phyloP scores from a whole-genome alignment of 2,888 invertebrate species.

The Philhelius pedissequus region DNA sequence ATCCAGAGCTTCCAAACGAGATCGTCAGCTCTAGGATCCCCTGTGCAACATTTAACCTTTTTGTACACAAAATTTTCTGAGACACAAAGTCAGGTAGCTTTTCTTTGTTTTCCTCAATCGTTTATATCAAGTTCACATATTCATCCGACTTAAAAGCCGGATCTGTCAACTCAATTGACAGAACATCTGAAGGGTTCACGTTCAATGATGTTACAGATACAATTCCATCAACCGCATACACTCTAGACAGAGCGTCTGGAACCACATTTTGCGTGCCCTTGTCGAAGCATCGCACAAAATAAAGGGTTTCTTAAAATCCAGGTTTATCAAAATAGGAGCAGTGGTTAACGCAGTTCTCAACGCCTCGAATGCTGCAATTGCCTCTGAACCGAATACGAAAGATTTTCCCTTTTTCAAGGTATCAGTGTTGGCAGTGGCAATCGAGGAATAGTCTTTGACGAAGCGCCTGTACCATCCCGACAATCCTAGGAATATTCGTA shows the following conservation, averaged over 20 bases:
- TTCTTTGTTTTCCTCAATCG: not conserved
- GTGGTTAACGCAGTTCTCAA: not conserved
- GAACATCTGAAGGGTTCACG: not conserved
- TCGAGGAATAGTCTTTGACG: not conserved
- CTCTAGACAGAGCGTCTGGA: constrained; percentile 69
- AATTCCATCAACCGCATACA: not conserved
- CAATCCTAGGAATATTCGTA: not conserved
- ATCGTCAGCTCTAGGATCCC: not conserved
- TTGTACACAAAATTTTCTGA: not conserved
- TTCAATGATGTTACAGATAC: not conserved
- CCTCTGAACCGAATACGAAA: not conserved
- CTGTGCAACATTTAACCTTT: not conserved
- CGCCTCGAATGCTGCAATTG: not conserved
- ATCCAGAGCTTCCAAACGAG: not conserved
- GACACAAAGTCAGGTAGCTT: not conserved
- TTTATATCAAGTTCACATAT: not conserved
- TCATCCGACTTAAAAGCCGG: not conserved
- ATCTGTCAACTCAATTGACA: not conserved
- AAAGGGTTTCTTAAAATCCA: not conserved
- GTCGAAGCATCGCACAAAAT: not conserved
- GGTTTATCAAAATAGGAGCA: not conserved
- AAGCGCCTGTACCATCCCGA: not conserved
- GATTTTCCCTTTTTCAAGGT: not conserved
- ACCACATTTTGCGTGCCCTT: constrained; percentile 67
- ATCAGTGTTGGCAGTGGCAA: not conserved